phyloP scores from a whole-genome alignment of 2,113 vertebrate genomes.

The Haplochromis burtoni region DNA sequence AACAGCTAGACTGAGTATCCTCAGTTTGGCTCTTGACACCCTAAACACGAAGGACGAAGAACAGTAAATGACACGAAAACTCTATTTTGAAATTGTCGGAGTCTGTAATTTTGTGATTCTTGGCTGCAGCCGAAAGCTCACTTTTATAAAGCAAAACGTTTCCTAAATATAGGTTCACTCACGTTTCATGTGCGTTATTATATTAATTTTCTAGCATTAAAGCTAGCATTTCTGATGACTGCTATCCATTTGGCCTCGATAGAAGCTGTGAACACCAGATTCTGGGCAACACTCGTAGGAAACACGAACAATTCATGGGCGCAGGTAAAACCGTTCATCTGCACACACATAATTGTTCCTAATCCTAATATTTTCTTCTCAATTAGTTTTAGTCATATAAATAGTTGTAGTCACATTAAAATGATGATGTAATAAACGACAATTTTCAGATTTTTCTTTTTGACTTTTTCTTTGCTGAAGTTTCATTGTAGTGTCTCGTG shows the following conservation, averaged over 20 bases:
- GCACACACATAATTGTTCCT: background rate
- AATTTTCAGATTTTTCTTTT: background rate
- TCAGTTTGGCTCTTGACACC: conserved; percentile 89
- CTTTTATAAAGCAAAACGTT: background rate
- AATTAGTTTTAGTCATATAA: background rate
- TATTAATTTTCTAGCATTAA: background rate
- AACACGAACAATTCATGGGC: background rate
- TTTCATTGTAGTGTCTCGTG: background rate
- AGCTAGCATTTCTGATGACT: background rate
- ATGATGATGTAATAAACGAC: background rate
- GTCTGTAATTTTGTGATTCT: background rate
- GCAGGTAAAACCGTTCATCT: background rate
- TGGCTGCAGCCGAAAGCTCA: background rate
- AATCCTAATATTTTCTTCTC: background rate
- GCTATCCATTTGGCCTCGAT: background rate
- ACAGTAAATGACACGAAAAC: conserved; percentile 49
- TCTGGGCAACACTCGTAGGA: background rate
- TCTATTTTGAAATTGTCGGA: conserved; percentile 1
- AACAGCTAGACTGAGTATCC: conserved; percentile 75
- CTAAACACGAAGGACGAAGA: conserved; percentile 74
- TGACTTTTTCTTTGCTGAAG: background rate
- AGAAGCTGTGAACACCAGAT: background rate
- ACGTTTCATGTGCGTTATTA: background rate
- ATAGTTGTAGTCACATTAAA: background rate
- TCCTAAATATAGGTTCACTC: background rate